These are phyloP conservation scores for Macroglossus sobrinus DNA, from an alignment of 2,113 vertebrate genomes.

Conservation along the genomic window DNA sequence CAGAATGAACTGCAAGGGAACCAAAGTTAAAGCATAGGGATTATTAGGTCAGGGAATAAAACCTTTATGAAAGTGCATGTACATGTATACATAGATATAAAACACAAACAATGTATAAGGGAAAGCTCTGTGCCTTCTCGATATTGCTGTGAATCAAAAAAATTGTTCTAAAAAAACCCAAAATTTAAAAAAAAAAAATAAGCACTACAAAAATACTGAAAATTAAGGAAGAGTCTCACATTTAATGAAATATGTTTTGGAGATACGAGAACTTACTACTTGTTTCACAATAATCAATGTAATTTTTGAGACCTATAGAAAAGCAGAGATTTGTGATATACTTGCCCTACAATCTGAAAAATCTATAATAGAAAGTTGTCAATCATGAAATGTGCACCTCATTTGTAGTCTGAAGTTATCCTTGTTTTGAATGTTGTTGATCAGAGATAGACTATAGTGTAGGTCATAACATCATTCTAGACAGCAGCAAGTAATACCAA, in stretches of 20 bases:
- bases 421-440: background rate
- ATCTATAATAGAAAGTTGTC: background rate
- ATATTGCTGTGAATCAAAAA: background rate
- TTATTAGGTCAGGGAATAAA: background rate
- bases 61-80: background rate
- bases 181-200: background rate
- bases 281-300: background rate
- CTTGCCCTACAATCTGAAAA: background rate
- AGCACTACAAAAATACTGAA: background rate
- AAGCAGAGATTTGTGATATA: background rate
- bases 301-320: background rate
- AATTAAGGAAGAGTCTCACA: background rate
- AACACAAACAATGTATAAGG: background rate
- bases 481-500: slow-evolving; percentile 18
- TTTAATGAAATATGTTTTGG: background rate
- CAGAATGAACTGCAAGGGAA: background rate
- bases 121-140: background rate
- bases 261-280: background rate
- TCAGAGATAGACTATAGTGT: background rate
- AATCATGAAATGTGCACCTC: background rate
- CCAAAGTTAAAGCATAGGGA: background rate
- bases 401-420: background rate
- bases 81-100: background rate
- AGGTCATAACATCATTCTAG: background rate
- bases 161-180: background rate